Conservation (phyloP, 92 coral and sea anemone species). For the Paramuricea clavata region DNA sequence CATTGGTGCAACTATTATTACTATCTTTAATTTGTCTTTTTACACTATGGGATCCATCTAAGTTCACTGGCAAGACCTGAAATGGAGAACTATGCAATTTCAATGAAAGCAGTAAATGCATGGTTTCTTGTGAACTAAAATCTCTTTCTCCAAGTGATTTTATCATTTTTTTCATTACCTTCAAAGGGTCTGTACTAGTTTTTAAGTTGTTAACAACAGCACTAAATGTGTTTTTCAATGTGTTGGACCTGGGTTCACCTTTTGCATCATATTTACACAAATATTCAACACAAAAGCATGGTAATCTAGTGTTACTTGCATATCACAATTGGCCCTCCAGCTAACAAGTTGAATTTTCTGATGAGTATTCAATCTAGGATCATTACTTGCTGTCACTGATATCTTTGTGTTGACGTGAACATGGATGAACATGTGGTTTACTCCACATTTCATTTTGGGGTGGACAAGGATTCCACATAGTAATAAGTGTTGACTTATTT, state of each 20-base stretch:
- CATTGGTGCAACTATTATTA: too few relatives aligned
- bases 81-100: slow-evolving; percentile 67
- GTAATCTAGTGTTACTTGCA: slow-evolving; percentile 53
- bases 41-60: slow-evolving; percentile 26
- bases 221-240: slow-evolving; percentile 69
- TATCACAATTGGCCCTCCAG: slow-evolving; percentile 72
- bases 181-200: slow-evolving; percentile 15
- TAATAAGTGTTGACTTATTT: slow-evolving; percentile 34
- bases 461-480: slow-evolving; percentile 47
- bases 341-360: slow-evolving; percentile 60
- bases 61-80: slow-evolving; percentile 10
- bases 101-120: slow-evolving; percentile 71
- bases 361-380: slow-evolving; percentile 60
- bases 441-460: slow-evolving; percentile 50
- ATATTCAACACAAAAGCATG: slow-evolving; percentile 71
- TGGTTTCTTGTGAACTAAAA: slow-evolving; percentile 72
- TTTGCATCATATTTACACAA: slow-evolving; percentile 71
- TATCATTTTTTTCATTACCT: slow-evolving; percentile 57
- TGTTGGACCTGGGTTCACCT: slow-evolving; percentile 68
- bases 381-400: slow-evolving; percentile 52
- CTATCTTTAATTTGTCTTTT: too few relatives aligned
- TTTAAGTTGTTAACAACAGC: slow-evolving; percentile 42
- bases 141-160: slow-evolving; percentile 69
- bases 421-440: slow-evolving; percentile 59
- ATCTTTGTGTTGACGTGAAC: slow-evolving; percentile 37